These are phyloP conservation scores for Didymodactylos carnosus DNA, from an alignment of 2,888 invertebrate genomes.

Conservation along the genomic window DNA sequence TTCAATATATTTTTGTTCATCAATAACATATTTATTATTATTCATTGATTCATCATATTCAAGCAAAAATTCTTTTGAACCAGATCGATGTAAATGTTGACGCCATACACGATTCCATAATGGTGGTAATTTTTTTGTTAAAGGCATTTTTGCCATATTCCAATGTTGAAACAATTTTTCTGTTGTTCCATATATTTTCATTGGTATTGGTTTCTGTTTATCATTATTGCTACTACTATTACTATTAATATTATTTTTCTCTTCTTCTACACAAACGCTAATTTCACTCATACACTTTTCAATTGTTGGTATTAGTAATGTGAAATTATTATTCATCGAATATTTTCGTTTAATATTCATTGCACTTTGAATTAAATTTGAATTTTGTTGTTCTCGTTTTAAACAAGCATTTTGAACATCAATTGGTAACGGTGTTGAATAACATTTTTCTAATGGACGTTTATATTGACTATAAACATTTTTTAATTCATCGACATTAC, in stretches of 20 bases:
- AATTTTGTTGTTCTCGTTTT: neutral
- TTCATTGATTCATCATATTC: neutral
- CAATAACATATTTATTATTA: neutral
- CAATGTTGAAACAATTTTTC: neutral
- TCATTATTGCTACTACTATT: too few species aligned
- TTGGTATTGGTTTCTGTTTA: neutral
- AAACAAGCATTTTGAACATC: too few species aligned
- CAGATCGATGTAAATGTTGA: neutral
- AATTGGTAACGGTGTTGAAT: neutral
- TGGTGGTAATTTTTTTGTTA: neutral
- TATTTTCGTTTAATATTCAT: neutral
- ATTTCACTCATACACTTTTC: neutral
- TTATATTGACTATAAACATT: too few species aligned
- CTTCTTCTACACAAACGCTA: neutral
- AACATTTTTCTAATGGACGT: neutral
- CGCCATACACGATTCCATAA: neutral
- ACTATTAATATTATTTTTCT: too few species aligned
- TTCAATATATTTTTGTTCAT: neutral
- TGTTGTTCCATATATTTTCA: neutral
- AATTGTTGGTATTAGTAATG: neutral
- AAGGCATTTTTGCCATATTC: neutral
- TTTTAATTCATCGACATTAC: too few species aligned
- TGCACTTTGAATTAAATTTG: neutral
- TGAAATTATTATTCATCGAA: neutral
- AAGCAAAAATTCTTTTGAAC: neutral